phyloP scores from a whole-genome alignment of 1,140 invertebrate genomes.

The Anastatus disparis region DNA sequence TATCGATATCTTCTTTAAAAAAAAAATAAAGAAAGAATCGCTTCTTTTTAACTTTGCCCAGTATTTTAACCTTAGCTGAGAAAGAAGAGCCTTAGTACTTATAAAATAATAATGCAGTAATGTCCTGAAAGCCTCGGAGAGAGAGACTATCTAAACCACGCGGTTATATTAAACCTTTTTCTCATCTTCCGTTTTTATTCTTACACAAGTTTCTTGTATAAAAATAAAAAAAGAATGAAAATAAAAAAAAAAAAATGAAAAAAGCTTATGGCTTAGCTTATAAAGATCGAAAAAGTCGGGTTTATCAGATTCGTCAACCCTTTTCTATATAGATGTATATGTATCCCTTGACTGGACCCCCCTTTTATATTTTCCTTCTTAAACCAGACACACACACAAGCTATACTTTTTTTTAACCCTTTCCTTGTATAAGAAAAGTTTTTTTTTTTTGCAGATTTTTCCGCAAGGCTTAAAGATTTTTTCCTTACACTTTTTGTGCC shows the following conservation, averaged over 20 bases:
- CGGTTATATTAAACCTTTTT: not conserved
- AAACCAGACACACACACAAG: not conserved
- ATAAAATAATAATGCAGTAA: constrained; percentile 37
- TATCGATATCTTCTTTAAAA: constrained; percentile 27
- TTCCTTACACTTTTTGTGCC: constrained; percentile 12
- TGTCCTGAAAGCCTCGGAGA: constrained; percentile 40
- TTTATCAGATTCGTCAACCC: constrained; percentile 51
- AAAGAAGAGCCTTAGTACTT: constrained; percentile 12
- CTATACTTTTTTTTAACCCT: no score
- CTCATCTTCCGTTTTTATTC: constrained; percentile 14
- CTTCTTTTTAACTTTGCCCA: constrained; percentile 25
- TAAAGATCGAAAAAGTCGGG: constrained; percentile 48
- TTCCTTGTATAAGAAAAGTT: no score
- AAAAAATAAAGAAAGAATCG: constrained; percentile 3
- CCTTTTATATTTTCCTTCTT: constrained; percentile 16
- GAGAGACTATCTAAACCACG: constrained; percentile 1
- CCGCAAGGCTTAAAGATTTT: constrained; percentile 20
- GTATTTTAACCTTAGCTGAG: not conserved
- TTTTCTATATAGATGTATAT: constrained; percentile 5
- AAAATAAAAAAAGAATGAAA: constrained; percentile 5
- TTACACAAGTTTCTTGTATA: no score
- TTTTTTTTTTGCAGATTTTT: constrained; percentile 43
- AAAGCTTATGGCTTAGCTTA: not conserved
- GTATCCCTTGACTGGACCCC: not conserved
- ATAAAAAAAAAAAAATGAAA: no score